Conservation (phyloP, 2,113 vertebrate genomes). For the Strix aluco region DNA sequence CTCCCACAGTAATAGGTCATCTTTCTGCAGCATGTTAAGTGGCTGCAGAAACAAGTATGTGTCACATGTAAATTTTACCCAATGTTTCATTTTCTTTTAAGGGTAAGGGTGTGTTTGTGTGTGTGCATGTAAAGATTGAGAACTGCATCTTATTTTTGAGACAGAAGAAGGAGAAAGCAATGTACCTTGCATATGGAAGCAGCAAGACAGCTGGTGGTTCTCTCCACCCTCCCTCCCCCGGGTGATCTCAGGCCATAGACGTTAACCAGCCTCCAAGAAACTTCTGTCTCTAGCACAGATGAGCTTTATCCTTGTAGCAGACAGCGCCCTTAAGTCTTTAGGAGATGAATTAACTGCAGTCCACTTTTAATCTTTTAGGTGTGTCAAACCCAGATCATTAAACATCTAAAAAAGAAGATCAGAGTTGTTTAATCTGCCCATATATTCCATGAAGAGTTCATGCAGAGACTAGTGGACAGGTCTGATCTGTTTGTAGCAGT, state of each 20-base stretch:
- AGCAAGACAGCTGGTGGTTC: not conserved
- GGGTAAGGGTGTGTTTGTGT: not conserved
- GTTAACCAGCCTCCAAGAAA: constrained; percentile 26
- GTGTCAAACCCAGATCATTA: constrained; percentile 25
- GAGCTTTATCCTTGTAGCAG: constrained; percentile 41
- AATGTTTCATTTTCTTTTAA: not conserved
- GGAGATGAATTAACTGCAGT: constrained; percentile 31
- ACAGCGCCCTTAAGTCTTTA: constrained; percentile 12
- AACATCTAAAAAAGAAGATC: constrained; percentile 10
- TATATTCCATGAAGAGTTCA: not conserved
- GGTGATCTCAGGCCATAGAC: not conserved
- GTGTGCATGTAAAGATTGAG: not conserved
- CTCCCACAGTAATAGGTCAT: not conserved
- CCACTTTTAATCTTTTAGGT: constrained; percentile 51
- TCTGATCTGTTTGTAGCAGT: not conserved
- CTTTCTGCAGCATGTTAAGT: not conserved
- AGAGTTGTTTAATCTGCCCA: constrained; percentile 4
- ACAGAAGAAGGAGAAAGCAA: not conserved
- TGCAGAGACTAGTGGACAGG: not conserved
- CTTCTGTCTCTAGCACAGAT: constrained; percentile 12
- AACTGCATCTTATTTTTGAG: not conserved
- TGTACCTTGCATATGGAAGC: not conserved
- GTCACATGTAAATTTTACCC: not conserved
- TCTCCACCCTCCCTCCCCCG: not conserved
- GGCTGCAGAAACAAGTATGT: not conserved